A percentile compares a stretch with the other conserved stretches of the same genome.
Evolutionary conservation across 2,888 invertebrate genomes (phyloP).

Genomic region (Caenorhabditis zanzibari): DNA sequence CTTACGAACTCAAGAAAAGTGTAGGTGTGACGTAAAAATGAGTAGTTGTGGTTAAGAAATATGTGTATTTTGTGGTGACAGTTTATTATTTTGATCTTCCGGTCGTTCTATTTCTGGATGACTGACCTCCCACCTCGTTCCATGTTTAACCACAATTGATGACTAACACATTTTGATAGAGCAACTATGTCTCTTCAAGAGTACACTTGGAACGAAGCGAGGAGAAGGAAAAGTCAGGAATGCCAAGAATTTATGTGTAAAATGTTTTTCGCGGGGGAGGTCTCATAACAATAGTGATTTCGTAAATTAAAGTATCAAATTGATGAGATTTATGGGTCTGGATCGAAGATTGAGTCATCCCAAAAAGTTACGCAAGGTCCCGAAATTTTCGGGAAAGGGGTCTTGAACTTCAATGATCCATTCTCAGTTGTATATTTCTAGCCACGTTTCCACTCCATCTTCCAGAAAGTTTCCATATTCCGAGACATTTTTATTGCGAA

Average conservation of each 20-base stretch:
- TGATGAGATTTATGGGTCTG: constrained; percentile 14
- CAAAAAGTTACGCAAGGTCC: constrained; percentile 5
- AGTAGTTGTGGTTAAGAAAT: constrained; percentile 20
- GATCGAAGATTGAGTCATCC: constrained; percentile 11
- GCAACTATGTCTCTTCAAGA: neutral
- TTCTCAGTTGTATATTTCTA: neutral
- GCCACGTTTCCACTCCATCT: neutral
- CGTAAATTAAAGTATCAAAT: constrained; percentile 16
- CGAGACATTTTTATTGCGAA: neutral
- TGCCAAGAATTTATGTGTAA: constrained; percentile 41
- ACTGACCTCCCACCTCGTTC: neutral
- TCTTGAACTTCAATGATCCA: neutral
- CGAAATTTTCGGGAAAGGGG: neutral
- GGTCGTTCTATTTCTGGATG: constrained; percentile 53
- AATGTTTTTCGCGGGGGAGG: constrained; percentile 25
- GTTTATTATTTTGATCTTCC: constrained; percentile 50
- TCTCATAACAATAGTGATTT: constrained; percentile 28
- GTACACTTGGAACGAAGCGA: neutral
- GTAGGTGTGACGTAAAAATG: constrained; percentile 28
- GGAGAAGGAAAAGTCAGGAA: constrained; percentile 16
- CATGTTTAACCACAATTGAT: constrained; percentile 14
- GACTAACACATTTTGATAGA: constrained; percentile 34
- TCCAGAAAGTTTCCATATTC: constrained; percentile 2
- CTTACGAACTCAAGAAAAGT: constrained; percentile 30
- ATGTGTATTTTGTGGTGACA: constrained; percentile 40